Evolutionary conservation across 2,797 vertebrate species (phyloP), one percentile per base, ranked within the genome.

Genomic region (Tinamus major): DNA sequence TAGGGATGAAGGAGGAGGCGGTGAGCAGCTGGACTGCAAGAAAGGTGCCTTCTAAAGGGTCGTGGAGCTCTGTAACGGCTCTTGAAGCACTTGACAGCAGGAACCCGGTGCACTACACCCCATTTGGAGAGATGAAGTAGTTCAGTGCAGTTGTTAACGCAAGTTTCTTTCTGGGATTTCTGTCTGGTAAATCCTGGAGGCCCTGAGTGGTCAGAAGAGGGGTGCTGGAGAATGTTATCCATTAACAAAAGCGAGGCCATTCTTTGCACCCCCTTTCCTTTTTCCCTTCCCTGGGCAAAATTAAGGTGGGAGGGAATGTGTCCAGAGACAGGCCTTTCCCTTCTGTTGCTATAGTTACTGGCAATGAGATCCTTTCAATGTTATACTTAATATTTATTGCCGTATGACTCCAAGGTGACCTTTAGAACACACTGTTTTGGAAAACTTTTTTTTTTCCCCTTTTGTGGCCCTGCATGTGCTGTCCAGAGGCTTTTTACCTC

Each of bases 211-310:
- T 96, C 95, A 65, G 77, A 97, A 91, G 20, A 87, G 89, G 87
- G 31, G 78, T 79, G 94, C 95, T 96, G 95, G 93, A 94, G 96
- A 96, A 93, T 0, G 17, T 95, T 94, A 93, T 89, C 90, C 84
- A 35, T 89, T 87, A 92, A 93, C 69, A 92, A 95, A 92, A 93
- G 92, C 94, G 94, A 97, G 95, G 90, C 82, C 94, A 83, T 91
- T 96, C 89, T 76, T 87, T 91, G 76, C 49, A 89, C 91, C 92
- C 89, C 75, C 82, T 95, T 79, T 39, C 35, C 53, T 55, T 31
- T 55, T 31, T 55, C 26, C 35, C 19, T 20, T 21, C 70, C 96
- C 29, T 61, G 96, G 96, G 97, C 94, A 75, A 90, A 90, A 91
- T 86, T 63, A 63, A 94, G 92, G 90, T 77, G 67, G 91, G 78